Evolutionary conservation across 2,888 invertebrate genomes (phyloP).

Genomic region (Desoria tigrina): DNA sequence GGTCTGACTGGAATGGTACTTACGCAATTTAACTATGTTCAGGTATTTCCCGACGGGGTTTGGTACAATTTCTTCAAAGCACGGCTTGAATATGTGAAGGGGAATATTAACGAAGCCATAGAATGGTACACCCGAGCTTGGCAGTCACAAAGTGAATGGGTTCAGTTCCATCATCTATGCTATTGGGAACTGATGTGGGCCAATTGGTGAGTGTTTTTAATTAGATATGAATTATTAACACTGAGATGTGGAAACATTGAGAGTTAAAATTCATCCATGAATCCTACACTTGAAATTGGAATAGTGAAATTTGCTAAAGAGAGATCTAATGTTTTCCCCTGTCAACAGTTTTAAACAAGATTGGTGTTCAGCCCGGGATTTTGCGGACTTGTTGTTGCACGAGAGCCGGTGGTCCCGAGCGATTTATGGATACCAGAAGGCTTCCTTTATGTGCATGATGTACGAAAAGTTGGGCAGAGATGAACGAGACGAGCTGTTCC

Average conservation of each 20-base stretch:
- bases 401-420: constrained; percentile 90
- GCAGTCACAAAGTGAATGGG: constrained; percentile 79
- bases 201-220: constrained; percentile 65
- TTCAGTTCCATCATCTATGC: constrained; percentile 88
- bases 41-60: constrained; percentile 78
- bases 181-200: constrained; percentile 95
- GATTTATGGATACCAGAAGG: constrained; percentile 87
- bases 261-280: too few species aligned
- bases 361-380: constrained; percentile 75
- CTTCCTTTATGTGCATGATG: constrained; percentile 76
- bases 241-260: not conserved
- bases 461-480: constrained; percentile 61
- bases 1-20: not conserved
- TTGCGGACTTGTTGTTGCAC: constrained; percentile 69
- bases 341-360: constrained; percentile 68
- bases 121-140: constrained; percentile 78
- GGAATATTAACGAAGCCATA: constrained; percentile 71
- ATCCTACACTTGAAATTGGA: too few species aligned
- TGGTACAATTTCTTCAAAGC: constrained; percentile 91
- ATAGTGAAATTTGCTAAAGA: too few species aligned
- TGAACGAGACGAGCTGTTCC: constrained; percentile 64
- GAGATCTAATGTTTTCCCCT: too few species aligned
- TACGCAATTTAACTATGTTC: not conserved
- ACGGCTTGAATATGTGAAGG: constrained; percentile 77
- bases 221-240: constrained; percentile 8